phyloP scores from a whole-genome alignment of 2,113 vertebrate species.

The Myotis davidii region DNA sequence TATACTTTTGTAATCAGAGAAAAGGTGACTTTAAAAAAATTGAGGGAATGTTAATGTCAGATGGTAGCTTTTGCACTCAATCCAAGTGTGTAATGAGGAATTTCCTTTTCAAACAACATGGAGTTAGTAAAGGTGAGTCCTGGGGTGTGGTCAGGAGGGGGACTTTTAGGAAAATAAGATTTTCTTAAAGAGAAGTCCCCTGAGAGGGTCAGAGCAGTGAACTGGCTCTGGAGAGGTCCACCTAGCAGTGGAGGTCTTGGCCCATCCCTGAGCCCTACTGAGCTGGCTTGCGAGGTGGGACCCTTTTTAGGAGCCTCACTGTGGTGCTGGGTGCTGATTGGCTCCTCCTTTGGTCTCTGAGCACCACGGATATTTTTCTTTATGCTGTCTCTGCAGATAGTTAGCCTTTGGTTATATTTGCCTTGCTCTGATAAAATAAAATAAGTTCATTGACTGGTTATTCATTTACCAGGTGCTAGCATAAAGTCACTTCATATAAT shows the following conservation, averaged over 20 bases:
- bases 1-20: conserved; percentile 21
- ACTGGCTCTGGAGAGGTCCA: background rate
- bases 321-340: background rate
- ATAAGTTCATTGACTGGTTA: conserved; percentile 48
- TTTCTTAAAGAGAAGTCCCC: background rate
- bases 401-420: conserved; percentile 32
- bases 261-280: background rate
- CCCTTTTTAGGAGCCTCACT: background rate
- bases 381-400: background rate
- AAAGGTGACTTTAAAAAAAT: conserved; percentile 14
- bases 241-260: background rate
- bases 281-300: background rate
- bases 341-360: background rate
- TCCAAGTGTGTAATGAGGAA: background rate
- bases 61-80: background rate
- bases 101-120: conserved; percentile 17
- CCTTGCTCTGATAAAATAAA: conserved; percentile 11
- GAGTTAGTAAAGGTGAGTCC: background rate
- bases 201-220: background rate
- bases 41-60: background rate
- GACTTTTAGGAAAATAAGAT: conserved; percentile 4
- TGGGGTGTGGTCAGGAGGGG: background rate
- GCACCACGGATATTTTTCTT: background rate
- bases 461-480: conserved; percentile 31
- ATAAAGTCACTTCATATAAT: conserved; percentile 48